Evolutionary conservation across 1,140 invertebrate species (phyloP).

Genomic region (Temnothorax nylanderi): DNA sequence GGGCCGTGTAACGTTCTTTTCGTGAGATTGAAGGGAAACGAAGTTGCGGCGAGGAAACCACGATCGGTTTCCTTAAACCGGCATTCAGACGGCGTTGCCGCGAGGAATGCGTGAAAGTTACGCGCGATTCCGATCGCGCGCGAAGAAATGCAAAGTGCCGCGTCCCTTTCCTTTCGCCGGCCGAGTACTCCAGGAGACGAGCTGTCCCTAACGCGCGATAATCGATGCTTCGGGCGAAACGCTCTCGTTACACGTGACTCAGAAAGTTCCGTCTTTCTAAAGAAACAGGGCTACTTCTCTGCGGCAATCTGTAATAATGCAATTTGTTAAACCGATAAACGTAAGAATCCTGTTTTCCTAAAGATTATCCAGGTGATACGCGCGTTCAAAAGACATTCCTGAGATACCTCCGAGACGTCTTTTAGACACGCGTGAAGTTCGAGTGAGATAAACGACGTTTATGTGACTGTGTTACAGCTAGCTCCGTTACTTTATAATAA

Average conservation of each 20-base stretch:
- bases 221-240: neutral
- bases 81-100: neutral
- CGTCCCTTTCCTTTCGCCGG: constrained; percentile 42
- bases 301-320: neutral
- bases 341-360: too few relatives aligned
- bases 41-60: neutral
- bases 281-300: neutral
- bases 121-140: neutral
- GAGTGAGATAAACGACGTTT: neutral
- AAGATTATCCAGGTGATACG: too few relatives aligned
- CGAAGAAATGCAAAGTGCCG: constrained; percentile 21
- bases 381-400: too few relatives aligned
- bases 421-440: neutral
- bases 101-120: constrained; percentile 34
- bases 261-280: neutral
- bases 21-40: neutral
- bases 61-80: neutral
- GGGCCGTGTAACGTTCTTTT: neutral
- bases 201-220: neutral
- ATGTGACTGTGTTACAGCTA: neutral
- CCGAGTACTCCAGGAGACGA: neutral
- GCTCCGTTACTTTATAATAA: neutral
- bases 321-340: neutral
- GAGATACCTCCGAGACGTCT: too few relatives aligned
- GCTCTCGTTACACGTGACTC: neutral